Base-by-base conservation (phyloP, 2,888 invertebrate species). In the Sericinus montela region DNA sequence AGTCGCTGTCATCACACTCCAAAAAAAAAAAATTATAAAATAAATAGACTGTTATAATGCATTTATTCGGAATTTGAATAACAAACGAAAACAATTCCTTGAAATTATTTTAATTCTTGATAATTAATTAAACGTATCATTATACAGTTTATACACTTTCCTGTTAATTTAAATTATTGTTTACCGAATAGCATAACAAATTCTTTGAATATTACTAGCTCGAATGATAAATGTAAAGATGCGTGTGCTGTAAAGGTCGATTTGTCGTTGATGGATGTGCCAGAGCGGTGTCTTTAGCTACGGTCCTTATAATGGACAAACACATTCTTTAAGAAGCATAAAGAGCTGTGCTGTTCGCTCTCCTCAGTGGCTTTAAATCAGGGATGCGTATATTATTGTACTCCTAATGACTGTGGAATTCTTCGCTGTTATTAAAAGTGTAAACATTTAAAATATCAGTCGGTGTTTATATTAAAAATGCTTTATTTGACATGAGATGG, bases 191-290 rank as follows among this genome's bases (percentile, higher is more conserved):
- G 16, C 16, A n/a, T 6, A 39, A 39, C 4, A 10, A 34, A 40
- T 28, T 28, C 35, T 40, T 40, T 11, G 25, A 41, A 34, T 47
- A 41, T 41, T 19, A 40, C 19, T 6, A 39, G n/a, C 16, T 25
- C 16, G 1, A 19, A 15, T 47, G 40, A 47, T 47, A 41, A 40
- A 47, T 41, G 15, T 14, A 23, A 38, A 25, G 5, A 13, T n/a
- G n/a, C 19, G 19, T 25, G 25, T 25, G 25, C 6, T 25, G 1
- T 19, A 16, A 25, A 10, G 64, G 57, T 64, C 60, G 60, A 56
- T 56, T 50, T 57, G 58, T 59, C 56, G 57, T 61, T 72, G 69
- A 69, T 71, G 63, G 63, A 68, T 69, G 61, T 45, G 47, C 59
- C 48, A 49, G 45, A 35, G 51, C 53, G 51, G 19, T 51, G 48